A percentile compares a stretch with the other conserved stretches of the same genome.
These are phyloP conservation scores for Drosophila pseudoobscura DNA, from an alignment of 1,140 invertebrate genomes.

Conservation along the genomic window DNA sequence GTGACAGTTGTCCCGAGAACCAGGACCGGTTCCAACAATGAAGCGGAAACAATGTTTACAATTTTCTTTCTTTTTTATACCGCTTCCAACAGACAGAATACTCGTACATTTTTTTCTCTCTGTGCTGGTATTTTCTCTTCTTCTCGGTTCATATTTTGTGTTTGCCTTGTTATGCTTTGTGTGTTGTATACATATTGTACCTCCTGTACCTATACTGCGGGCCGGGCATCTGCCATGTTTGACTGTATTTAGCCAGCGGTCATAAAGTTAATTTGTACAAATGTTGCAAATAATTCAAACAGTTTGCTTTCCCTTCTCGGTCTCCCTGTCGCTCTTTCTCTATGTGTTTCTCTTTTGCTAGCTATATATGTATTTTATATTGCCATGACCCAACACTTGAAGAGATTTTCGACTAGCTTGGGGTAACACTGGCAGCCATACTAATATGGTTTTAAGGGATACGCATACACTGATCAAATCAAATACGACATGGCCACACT, in stretches of 20 bases:
- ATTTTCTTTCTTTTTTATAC: constrained; percentile 41
- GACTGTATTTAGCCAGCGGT: constrained; percentile 80
- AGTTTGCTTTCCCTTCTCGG: constrained; percentile 26
- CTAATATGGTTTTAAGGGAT: no score
- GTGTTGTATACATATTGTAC: constrained; percentile 79
- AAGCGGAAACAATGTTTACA: constrained; percentile 81
- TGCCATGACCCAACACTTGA: constrained; percentile 6
- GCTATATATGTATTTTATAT: constrained; percentile 36
- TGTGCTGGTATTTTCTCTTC: constrained; percentile 22
- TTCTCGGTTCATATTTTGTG: constrained; percentile 56
- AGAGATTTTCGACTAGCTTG: constrained; percentile 4
- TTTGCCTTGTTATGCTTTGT: constrained; percentile 80
- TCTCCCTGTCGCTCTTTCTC: background rate
- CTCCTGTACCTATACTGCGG: constrained; percentile 4
- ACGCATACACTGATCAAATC: no score
- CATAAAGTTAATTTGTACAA: constrained; percentile 82
- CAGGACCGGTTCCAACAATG: constrained; percentile 60
- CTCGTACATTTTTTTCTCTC: constrained; percentile 22
- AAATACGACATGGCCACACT: no score
- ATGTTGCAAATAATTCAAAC: constrained; percentile 80
- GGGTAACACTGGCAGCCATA: constrained; percentile 1
- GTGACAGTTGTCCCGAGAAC: constrained; percentile 43
- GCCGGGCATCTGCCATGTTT: constrained; percentile 50
- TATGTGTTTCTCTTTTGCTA: constrained; percentile 39
- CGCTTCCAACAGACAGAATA: constrained; percentile 35